These are phyloP conservation scores for Cydia strobilella DNA, from an alignment of 1,140 invertebrate species.

Conservation along the genomic window DNA sequence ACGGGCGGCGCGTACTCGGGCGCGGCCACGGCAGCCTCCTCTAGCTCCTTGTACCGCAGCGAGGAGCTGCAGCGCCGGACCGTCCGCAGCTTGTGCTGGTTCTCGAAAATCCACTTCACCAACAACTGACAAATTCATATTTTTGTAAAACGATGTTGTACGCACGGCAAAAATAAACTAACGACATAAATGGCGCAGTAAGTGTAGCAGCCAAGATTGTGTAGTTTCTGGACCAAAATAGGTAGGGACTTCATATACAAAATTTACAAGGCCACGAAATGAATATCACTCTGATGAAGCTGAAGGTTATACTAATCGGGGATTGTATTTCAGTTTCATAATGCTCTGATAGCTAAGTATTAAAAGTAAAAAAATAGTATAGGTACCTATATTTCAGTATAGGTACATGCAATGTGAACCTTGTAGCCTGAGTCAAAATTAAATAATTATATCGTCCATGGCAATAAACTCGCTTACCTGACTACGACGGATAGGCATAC, in stretches of 20 bases:
- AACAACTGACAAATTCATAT: slow-evolving; percentile 60
- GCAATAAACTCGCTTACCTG: slow-evolving; percentile 52
- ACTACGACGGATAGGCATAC: slow-evolving; percentile 71
- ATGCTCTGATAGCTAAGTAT: too few species aligned
- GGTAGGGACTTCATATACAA: too few species aligned
- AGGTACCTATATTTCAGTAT: too few species aligned
- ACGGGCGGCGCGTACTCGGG: slow-evolving; percentile 43
- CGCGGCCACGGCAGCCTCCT: slow-evolving; percentile 54
- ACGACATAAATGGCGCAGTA: background rate
- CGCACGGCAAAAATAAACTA: background rate
- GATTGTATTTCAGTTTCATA: too few species aligned
- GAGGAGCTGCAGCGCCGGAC: slow-evolving; percentile 74
- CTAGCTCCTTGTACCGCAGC: slow-evolving; percentile 70
- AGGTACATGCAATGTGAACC: too few species aligned
- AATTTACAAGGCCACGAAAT: too few species aligned
- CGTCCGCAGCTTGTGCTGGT: slow-evolving; percentile 81
- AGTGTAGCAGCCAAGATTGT: too few species aligned
- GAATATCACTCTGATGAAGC: too few species aligned
- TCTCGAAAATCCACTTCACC: slow-evolving; percentile 81
- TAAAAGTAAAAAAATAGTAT: too few species aligned
- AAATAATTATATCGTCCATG: background rate
- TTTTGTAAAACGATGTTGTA: background rate
- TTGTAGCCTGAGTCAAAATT: background rate
- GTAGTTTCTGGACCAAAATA: too few species aligned
- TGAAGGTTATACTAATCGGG: too few species aligned